Percentiles rank a stretch among this genome's conserved stretches.
Conservation (phyloP, 2,888 invertebrate species). For the Mechanitis messenoides region DNA sequence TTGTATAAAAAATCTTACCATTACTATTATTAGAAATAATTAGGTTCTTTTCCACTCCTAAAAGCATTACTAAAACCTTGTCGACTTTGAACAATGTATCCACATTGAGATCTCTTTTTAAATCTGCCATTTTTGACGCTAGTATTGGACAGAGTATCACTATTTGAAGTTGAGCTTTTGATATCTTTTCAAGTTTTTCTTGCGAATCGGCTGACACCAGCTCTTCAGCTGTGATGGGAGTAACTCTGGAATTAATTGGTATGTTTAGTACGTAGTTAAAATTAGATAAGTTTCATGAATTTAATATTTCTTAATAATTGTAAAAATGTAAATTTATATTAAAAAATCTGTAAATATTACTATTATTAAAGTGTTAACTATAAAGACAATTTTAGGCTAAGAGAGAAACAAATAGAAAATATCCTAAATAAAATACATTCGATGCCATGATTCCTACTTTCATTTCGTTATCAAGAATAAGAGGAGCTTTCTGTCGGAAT, state of each 20-base stretch:
- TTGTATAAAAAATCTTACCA: constrained; percentile 60
- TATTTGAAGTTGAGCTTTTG: constrained; percentile 85
- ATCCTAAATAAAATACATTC: no score
- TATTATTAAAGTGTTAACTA: no score
- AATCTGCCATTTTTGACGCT: constrained; percentile 76
- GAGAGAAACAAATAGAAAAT: no score
- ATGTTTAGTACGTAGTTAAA: constrained; percentile 6
- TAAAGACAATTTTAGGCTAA: no score
- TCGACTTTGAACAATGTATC: constrained; percentile 80
- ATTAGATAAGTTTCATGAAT: no score
- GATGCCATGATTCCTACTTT: no score
- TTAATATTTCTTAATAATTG: no score
- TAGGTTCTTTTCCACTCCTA: constrained; percentile 86
- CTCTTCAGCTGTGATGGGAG: constrained; percentile 85
- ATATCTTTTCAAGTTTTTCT: constrained; percentile 73
- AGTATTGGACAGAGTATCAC: constrained; percentile 87
- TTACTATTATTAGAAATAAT: constrained; percentile 82
- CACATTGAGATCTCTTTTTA: constrained; percentile 72
- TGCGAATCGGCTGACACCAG: constrained; percentile 69
- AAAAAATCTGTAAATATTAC: no score
- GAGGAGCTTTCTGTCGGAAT: no score
- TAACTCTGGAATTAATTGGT: constrained; percentile 75
- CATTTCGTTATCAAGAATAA: no score
- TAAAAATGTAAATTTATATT: no score
- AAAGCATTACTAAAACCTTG: constrained; percentile 85